Conservation (phyloP, 92 coral and sea anemone species). For the Palythoa grandiflora region DNA sequence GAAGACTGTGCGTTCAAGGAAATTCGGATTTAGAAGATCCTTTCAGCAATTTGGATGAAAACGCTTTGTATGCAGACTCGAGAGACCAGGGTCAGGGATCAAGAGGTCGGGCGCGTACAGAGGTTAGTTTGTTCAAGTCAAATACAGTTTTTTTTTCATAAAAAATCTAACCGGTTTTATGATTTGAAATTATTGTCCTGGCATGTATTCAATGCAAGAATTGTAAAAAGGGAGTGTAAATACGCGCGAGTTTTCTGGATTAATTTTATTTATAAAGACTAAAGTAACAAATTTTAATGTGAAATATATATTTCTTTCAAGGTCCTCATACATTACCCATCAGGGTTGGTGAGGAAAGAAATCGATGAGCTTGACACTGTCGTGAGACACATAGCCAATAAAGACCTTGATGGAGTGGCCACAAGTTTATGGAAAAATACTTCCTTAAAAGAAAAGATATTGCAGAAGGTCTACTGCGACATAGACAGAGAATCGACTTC, state of each 20-base stretch:
- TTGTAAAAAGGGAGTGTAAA: neutral
- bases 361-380: constrained; percentile 53
- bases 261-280: too few species aligned
- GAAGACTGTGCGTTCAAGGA: constrained; percentile 3
- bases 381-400: constrained; percentile 54
- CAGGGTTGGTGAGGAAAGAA: constrained; percentile 43
- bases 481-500: constrained; percentile 50
- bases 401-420: constrained; percentile 60
- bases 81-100: constrained; percentile 16
- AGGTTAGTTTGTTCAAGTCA: constrained; percentile 15
- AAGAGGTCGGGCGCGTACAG: constrained; percentile 15
- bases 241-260: neutral
- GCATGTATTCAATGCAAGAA: neutral
- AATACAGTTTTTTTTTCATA: neutral
- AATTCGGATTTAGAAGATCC: constrained; percentile 4
- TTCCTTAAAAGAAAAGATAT: constrained; percentile 45
- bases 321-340: constrained; percentile 57
- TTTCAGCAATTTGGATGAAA: neutral
- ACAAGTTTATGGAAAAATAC: constrained; percentile 65
- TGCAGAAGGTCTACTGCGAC: constrained; percentile 45
- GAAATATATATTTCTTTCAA: constrained; percentile 3
- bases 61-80: neutral
- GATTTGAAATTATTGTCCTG: constrained; percentile 1
- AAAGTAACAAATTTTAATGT: neutral
- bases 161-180: constrained; percentile 12